Evolutionary conservation across 37 sponge, comb jelly and placozoan species (phyloP).

Genomic region (Diacarnus erythraeanus): DNA sequence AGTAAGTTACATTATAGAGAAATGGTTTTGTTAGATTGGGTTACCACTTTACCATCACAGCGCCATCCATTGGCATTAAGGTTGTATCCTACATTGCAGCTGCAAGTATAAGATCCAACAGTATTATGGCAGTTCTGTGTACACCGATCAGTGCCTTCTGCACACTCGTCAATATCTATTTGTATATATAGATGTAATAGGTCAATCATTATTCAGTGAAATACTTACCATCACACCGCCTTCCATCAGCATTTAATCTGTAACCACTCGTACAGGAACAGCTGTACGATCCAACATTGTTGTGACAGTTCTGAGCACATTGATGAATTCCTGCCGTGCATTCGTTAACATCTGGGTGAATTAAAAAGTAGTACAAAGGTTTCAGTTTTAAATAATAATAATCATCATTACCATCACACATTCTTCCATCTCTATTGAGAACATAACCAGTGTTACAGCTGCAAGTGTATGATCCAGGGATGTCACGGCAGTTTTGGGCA

Average conservation of each 20-base stretch:
- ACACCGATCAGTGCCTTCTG: conserved; percentile 16
- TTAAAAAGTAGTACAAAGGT: background rate
- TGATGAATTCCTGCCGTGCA: conserved; percentile 14
- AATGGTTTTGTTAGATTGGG: conserved; percentile 31
- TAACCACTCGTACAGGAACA: conserved; percentile 52
- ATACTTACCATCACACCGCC: conserved; percentile 23
- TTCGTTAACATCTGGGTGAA: conserved; percentile 54
- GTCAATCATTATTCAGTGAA: conserved; percentile 11
- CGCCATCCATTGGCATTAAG: background rate
- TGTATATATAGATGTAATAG: conserved; percentile 21
- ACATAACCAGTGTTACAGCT: background rate
- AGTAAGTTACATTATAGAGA: no score
- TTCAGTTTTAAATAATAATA: background rate
- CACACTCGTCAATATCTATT: conserved; percentile 40
- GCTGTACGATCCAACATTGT: conserved; percentile 47
- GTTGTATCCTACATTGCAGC: conserved; percentile 15
- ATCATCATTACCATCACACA: background rate
- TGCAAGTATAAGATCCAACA: conserved; percentile 39
- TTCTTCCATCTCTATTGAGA: background rate
- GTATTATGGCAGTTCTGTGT: conserved; percentile 37
- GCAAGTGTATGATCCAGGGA: background rate
- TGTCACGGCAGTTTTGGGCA: background rate
- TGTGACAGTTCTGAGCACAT: conserved; percentile 44
- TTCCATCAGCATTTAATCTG: conserved; percentile 8
- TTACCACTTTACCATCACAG: conserved; percentile 5